Evolutionary conservation across 2,797 vertebrate genomes (phyloP).

Genomic region (Typhlichthys eigenmanni): DNA sequence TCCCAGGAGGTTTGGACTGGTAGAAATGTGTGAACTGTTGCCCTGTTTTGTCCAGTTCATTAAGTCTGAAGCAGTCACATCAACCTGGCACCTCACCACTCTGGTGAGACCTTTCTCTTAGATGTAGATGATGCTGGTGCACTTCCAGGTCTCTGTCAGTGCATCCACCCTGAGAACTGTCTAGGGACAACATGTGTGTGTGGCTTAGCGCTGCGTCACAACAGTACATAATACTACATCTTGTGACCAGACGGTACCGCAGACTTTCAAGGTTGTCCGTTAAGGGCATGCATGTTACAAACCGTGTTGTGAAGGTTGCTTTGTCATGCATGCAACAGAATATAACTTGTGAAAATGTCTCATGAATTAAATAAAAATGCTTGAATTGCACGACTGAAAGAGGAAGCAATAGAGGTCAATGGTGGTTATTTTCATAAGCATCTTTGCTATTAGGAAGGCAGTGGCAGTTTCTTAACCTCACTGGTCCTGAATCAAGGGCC

Average conservation of each 20-base stretch:
- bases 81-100: conserved; percentile 47
- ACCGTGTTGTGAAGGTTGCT: neutral
- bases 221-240: no score
- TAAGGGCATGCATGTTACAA: neutral
- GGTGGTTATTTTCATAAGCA: conserved; percentile 67
- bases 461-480: conserved; percentile 68
- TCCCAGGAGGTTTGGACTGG: no score
- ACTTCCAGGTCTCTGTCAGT: no score
- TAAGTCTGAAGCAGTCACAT: conserved; percentile 58
- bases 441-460: conserved; percentile 65
- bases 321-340: conserved; percentile 20
- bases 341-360: conserved; percentile 35
- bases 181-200: no score
- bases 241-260: no score
- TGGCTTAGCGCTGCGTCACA: no score
- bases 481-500: conserved; percentile 61
- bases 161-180: no score
- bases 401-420: conserved; percentile 72
- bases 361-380: conserved; percentile 70
- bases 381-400: conserved; percentile 63
- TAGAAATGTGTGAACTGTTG: no score
- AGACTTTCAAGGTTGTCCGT: no score
- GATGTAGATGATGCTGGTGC: no score
- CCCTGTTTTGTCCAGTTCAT: conserved; percentile 32
- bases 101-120: no score